Conservation (phyloP, 1,140 invertebrate species). For the Achatina immaculata region DNA sequence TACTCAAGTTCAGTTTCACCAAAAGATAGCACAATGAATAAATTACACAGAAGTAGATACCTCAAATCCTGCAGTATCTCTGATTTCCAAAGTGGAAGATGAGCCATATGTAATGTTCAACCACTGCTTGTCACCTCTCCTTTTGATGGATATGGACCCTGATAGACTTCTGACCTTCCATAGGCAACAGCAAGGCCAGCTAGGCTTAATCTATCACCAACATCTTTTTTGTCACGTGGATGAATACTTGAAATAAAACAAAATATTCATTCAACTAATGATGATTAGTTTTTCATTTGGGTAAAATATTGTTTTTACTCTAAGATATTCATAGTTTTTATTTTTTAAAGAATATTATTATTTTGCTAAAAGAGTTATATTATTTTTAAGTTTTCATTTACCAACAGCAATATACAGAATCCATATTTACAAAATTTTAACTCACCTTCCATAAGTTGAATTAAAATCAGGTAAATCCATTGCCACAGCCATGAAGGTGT, state of each 20-base stretch:
- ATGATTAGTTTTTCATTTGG: not conserved
- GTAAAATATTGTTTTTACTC: not conserved
- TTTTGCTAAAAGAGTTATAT: not conserved
- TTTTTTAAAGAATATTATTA: not conserved
- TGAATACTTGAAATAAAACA: constrained; percentile 52
- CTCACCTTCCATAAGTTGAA: constrained; percentile 49
- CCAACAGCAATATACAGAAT: too few relatives aligned
- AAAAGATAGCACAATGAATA: too few relatives aligned
- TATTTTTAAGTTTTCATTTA: not conserved
- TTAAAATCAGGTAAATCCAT: constrained; percentile 58
- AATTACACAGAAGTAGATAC: constrained; percentile 7
- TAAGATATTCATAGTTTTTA: not conserved
- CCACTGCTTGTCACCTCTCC: not conserved
- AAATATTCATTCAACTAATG: not conserved
- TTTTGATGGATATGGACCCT: constrained; percentile 39
- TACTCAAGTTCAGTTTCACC: too few relatives aligned
- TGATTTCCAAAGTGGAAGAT: not conserved
- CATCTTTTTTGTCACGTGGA: constrained; percentile 59
- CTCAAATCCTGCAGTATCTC: not conserved
- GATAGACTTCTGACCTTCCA: constrained; percentile 16
- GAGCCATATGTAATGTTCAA: constrained; percentile 12
- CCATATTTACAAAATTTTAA: too few relatives aligned
- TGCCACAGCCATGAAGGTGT: constrained; percentile 60
- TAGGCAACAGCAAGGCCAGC: constrained; percentile 58
- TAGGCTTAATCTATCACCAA: constrained; percentile 50